Percentiles rank a stretch among this genome's conserved stretches.
Conservation (phyloP, 2,113 vertebrate species). For the Ellobius talpinus region DNA sequence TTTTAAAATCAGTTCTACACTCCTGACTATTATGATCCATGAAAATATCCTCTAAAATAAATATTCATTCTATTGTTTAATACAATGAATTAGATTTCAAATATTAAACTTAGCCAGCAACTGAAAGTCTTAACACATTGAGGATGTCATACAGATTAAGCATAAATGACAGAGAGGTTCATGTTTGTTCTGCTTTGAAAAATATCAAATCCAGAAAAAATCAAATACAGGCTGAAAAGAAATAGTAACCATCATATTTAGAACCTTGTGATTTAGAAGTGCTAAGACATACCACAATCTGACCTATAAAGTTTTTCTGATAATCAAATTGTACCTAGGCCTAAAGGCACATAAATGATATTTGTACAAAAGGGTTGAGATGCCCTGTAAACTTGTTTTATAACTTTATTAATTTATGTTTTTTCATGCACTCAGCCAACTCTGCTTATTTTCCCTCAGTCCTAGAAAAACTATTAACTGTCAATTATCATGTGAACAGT, state of each 20-base stretch:
- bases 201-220: conserved; percentile 24
- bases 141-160: not conserved
- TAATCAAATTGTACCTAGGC: conserved; percentile 65
- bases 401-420: conserved; percentile 9
- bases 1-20: not conserved
- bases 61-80: not conserved
- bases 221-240: conserved; percentile 11
- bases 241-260: not conserved
- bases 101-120: conserved; percentile 33
- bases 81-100: not conserved
- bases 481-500: conserved; percentile 58
- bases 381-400: conserved; percentile 58
- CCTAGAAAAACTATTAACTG: conserved; percentile 62
- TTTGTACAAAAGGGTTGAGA: conserved; percentile 60
- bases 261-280: conserved; percentile 54
- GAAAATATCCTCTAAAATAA: not conserved
- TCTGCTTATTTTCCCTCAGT: conserved; percentile 22
- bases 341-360: conserved; percentile 41
- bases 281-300: not conserved
- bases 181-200: not conserved
- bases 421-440: conserved; percentile 18
- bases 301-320: conserved; percentile 58
- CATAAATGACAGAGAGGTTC: not conserved
- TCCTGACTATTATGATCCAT: not conserved
- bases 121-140: conserved; percentile 7